Base-by-base conservation (phyloP, 2,888 invertebrate species). In the Seira musarum region DNA sequence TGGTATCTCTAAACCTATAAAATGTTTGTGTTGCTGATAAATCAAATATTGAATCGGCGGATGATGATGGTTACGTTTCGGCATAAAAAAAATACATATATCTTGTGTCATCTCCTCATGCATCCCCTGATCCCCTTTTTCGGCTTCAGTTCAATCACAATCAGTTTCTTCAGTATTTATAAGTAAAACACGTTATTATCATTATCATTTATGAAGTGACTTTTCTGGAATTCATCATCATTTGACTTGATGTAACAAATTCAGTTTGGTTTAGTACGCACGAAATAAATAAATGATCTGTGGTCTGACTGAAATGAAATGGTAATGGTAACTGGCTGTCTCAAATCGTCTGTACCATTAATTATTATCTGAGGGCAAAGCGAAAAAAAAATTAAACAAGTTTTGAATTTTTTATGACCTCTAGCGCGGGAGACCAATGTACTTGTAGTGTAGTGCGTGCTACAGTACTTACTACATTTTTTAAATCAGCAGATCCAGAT, bases 141-240 rank as follows among this genome's bases (percentile, higher is more conserved):
- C 53, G 53, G 53, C 53, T 13, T n/a, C 15, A 8, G n/a, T 13
- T 53, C 53, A 53, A 53, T 53, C 53, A 53, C 53, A 53, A 53
- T 53, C 53, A 53, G 30, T 30, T n/a, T 3, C 13, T 53, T 53
- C 53, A 8, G 13, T 53, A 8, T 53, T 8, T 53, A 53, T 5
- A 30, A 53, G 53, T 53, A 53, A 53, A 53, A 53, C 53, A 53
- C 53, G 53, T 53, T 53, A 53, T 53, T 53, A 53, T 53, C 13
- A 53, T 53, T 53, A 53, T n/a, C n/a, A 53, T n/a, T n/a, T n/a
- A 53, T 53, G 53, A 17, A 17, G 3, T 53, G 15, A 3, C 13
- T 17, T 53, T 53, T 53, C 53, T 53, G 53, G 53, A 53, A 53
- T 53, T 8, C 30, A 30, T 53, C 17, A 53, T 53, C 13, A 53